Conservation (phyloP, 2,888 invertebrate genomes). For the Carpatolechia fugitivella region DNA sequence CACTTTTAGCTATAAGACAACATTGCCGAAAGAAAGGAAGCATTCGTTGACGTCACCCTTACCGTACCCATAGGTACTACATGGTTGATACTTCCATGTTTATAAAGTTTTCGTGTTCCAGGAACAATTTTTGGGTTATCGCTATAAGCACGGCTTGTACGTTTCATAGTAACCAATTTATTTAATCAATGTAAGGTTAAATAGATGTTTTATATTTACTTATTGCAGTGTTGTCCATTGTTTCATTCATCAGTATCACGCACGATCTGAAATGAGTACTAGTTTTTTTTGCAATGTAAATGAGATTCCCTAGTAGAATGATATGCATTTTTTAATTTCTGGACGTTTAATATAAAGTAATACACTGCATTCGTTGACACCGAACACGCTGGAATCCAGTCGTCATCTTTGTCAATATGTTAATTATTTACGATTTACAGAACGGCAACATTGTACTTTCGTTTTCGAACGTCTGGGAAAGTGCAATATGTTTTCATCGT, state of each 20-base stretch:
- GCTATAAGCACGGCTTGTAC: neutral
- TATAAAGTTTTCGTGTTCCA: too few species aligned
- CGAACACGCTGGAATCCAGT: too few species aligned
- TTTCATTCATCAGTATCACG: too few species aligned
- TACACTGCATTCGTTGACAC: too few species aligned
- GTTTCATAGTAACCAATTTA: slow-evolving; percentile 1
- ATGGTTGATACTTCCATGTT: neutral
- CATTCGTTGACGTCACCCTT: too few species aligned
- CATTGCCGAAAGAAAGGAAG: neutral
- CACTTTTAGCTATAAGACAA: neutral
- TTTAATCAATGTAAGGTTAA: neutral
- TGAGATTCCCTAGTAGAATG: too few species aligned
- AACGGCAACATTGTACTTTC: too few species aligned
- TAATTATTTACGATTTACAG: too few species aligned
- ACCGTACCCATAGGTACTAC: neutral
- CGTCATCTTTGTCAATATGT: neutral
- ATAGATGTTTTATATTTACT: neutral
- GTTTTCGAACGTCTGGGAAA: neutral
- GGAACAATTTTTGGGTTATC: neutral
- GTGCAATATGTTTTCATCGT: too few species aligned
- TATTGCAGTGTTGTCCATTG: neutral
- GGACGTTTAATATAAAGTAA: too few species aligned
- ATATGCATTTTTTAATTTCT: too few species aligned
- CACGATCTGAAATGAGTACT: neutral
- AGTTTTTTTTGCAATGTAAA: too few species aligned